Percentiles rank a stretch among this genome's conserved stretches.
phyloP scores from a whole-genome alignment of 1,140 invertebrate species.

The Trichogramma pretiosum region DNA sequence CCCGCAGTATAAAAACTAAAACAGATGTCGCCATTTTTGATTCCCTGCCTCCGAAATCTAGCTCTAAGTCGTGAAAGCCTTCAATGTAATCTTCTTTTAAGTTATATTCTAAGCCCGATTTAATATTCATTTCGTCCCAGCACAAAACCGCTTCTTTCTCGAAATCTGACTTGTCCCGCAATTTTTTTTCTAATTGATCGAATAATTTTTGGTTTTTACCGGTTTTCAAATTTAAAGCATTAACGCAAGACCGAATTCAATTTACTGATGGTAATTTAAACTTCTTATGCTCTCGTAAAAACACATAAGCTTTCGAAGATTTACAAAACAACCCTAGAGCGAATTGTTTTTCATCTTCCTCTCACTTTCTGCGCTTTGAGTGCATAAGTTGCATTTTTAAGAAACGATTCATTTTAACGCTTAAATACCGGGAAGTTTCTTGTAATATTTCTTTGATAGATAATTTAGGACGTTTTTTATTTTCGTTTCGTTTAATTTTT shows the following conservation, averaged over 20 bases:
- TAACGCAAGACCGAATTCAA: not conserved
- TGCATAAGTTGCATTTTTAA: constrained; percentile 20
- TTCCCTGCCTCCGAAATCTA: too few relatives aligned
- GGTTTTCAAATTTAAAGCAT: not conserved
- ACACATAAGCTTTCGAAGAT: constrained; percentile 17
- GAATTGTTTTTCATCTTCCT: constrained; percentile 19
- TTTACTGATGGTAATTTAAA: not conserved
- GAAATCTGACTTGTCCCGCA: constrained; percentile 9
- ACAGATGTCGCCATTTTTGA: too few relatives aligned
- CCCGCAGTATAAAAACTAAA: too few relatives aligned
- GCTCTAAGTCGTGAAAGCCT: constrained; percentile 23
- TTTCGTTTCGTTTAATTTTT: too few relatives aligned
- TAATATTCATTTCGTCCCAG: constrained; percentile 26
- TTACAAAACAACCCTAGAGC: constrained; percentile 19
- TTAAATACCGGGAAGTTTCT: too few relatives aligned
- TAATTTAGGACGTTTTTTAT: too few relatives aligned
- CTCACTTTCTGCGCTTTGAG: constrained; percentile 10
- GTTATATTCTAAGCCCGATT: constrained; percentile 20
- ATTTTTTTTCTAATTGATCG: constrained; percentile 10
- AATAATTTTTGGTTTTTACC: constrained; percentile 9
- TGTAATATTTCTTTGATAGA: too few relatives aligned
- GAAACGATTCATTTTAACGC: not conserved
- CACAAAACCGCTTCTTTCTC: constrained; percentile 23
- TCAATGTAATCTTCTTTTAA: constrained; percentile 19
- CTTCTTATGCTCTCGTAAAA: constrained; percentile 10